Evolutionary conservation across 2,797 vertebrate species (phyloP), one percentile per base, ranked within the genome.

Genomic region (Amniataba percoides): DNA sequence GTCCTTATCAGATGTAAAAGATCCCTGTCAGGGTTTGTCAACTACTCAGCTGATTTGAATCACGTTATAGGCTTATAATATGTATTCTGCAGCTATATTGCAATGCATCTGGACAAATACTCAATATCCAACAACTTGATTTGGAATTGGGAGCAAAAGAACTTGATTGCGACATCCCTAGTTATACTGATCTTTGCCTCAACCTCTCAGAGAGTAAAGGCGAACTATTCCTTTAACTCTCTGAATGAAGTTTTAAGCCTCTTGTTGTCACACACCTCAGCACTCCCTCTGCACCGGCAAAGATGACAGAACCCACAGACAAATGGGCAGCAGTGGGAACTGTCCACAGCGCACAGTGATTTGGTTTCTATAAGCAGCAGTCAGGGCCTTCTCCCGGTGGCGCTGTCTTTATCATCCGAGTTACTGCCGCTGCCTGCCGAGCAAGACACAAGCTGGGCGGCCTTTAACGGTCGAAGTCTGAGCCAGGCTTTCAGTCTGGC

Each of bases 361-460:
- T 51, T 21, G 39, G 15, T 67, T 27, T 61, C 46, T 60, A n/a
- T 36, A n/a, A 53, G 53, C 53, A 65, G 49, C n/a, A 49, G 34
- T 66, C 55, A 15, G 36, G 31, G 53, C 31, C 19, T 75, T 52
- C 7, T 55, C 53, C 18, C 39, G 23, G 55, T 61, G 34, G 53
- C 60, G 25, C 40, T 60, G 49, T 66, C 66, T 76, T 36, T 43
- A 71, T 76, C 55, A 67, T 60, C 12, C 5, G 14, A 56, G 56
- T n/a, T 34, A 51, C 27, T 58, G 49, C 52, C 15, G 14, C 46
- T 70, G 46, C 19, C 46, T 48, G 57, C 43, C 57, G 58, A 45
- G 39, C 39, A 31, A 68, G 58, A 63, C 58, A 45, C 43, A 58
- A 73, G n/a, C 58, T 63, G 68, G 69, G 68, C 51, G 53, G 63